Conservation (phyloP, 2,888 invertebrate species). For the Ephialtes manifestator region DNA sequence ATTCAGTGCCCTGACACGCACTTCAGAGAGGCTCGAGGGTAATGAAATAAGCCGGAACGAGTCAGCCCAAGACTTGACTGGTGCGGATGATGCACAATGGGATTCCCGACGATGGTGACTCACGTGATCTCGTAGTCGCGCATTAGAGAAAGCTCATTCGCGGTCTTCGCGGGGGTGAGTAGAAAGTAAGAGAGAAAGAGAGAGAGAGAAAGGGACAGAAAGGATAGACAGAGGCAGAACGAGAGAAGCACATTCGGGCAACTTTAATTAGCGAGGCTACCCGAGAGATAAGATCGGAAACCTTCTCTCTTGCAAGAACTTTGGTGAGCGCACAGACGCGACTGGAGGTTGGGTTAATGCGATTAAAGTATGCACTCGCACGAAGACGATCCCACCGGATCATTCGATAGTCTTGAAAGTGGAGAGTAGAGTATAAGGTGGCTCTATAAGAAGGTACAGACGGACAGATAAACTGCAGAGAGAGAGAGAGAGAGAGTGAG, state of each 20-base stretch:
- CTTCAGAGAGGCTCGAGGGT: slow-evolving; percentile 7
- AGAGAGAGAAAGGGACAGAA: slow-evolving; percentile 10
- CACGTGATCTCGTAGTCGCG: slow-evolving; percentile 43
- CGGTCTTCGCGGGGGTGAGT: slow-evolving; percentile 21
- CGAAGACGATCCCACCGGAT: slow-evolving; percentile 72
- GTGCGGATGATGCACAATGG: slow-evolving; percentile 40
- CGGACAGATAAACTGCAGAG: slow-evolving; percentile 45
- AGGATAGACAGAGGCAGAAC: slow-evolving; percentile 27
- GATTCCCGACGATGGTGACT: slow-evolving; percentile 41
- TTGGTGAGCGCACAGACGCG: slow-evolving; percentile 60
- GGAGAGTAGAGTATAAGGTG: slow-evolving; percentile 54
- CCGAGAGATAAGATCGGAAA: slow-evolving; percentile 72
- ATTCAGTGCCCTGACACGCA: background rate
- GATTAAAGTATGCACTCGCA: slow-evolving; percentile 77
- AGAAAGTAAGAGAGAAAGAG: slow-evolving; percentile 1
- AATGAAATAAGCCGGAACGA: slow-evolving; percentile 41
- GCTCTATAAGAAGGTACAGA: slow-evolving; percentile 42
- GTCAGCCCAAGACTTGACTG: background rate
- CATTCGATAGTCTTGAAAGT: slow-evolving; percentile 69
- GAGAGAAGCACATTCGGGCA: slow-evolving; percentile 57
- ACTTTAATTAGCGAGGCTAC: slow-evolving; percentile 76
- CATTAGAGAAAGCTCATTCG: slow-evolving; percentile 18
- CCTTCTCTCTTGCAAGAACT: slow-evolving; percentile 61
- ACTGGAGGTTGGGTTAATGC: slow-evolving; percentile 69
- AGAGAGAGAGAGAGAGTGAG: slow-evolving; percentile 19